These are phyloP conservation scores for Manis javanica DNA, from an alignment of 2,797 vertebrate genomes.

Conservation along the genomic window DNA sequence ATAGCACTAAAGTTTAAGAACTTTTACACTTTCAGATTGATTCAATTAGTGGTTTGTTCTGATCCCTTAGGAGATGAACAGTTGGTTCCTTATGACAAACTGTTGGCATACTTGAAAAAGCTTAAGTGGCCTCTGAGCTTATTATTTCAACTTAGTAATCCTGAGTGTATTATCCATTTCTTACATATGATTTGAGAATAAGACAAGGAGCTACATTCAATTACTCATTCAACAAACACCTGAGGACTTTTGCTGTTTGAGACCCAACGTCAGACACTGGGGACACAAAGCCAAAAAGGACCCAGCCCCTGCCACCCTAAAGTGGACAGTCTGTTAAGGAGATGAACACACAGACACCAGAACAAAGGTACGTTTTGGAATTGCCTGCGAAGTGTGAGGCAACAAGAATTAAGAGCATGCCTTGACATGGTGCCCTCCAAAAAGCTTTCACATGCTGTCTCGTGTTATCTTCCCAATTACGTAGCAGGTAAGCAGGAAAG, in stretches of 20 bases:
- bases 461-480: background rate
- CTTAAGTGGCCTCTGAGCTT: slow-evolving; percentile 1
- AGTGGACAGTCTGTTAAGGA: background rate
- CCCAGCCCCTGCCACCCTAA: background rate
- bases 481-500: background rate
- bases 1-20: slow-evolving; percentile 45
- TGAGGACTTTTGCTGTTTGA: background rate
- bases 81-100: background rate
- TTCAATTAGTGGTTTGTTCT: slow-evolving; percentile 25
- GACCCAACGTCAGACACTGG: background rate
- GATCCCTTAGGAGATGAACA: slow-evolving; percentile 9
- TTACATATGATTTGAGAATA: slow-evolving; percentile 23
- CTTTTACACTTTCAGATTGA: background rate
- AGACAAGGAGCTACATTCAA: slow-evolving; percentile 25
- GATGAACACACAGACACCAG: background rate
- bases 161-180: slow-evolving; percentile 26
- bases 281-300: slow-evolving; percentile 1
- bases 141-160: slow-evolving; percentile 37
- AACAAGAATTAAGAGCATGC: background rate
- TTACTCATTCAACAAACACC: slow-evolving; percentile 32
- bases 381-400: background rate
- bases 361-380: background rate
- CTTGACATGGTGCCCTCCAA: background rate
- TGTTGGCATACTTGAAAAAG: background rate
- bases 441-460: background rate